A percentile compares a stretch with the other conserved stretches of the same genome.
Conservation (phyloP, 1,140 invertebrate genomes). For the Panulirus ornatus region DNA sequence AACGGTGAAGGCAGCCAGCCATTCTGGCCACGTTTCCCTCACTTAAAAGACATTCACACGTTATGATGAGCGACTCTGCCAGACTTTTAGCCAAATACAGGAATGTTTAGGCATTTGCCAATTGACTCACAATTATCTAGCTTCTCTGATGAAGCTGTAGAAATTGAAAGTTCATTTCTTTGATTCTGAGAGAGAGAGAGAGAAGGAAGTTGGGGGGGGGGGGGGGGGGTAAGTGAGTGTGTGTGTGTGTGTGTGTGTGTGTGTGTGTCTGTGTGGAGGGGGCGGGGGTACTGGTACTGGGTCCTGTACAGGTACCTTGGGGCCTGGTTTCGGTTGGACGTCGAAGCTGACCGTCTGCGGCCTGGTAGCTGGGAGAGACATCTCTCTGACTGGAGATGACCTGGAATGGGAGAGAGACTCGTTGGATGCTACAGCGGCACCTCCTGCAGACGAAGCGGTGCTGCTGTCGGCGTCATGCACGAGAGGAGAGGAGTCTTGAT, state of each 20-base stretch:
- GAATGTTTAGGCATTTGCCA: no score
- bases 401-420: background rate
- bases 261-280: no score
- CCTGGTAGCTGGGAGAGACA: background rate
- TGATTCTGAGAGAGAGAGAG: background rate
- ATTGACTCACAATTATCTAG: no score
- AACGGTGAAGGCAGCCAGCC: no score
- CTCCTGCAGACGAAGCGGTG: background rate
- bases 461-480: background rate
- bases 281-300: background rate
- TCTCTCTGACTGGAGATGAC: background rate
- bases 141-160: no score
- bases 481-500: background rate
- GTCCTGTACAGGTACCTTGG: background rate
- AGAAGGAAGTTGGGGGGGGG: background rate
- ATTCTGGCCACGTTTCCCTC: no score
- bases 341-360: background rate
- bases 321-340: background rate
- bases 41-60: no score
- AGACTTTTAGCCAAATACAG: no score
- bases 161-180: background rate
- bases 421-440: background rate
- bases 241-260: no score
- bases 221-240: background rate
- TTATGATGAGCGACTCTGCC: no score